These are phyloP conservation scores for Tinamus major DNA, from an alignment of 2,797 vertebrate genomes.

Conservation along the genomic window DNA sequence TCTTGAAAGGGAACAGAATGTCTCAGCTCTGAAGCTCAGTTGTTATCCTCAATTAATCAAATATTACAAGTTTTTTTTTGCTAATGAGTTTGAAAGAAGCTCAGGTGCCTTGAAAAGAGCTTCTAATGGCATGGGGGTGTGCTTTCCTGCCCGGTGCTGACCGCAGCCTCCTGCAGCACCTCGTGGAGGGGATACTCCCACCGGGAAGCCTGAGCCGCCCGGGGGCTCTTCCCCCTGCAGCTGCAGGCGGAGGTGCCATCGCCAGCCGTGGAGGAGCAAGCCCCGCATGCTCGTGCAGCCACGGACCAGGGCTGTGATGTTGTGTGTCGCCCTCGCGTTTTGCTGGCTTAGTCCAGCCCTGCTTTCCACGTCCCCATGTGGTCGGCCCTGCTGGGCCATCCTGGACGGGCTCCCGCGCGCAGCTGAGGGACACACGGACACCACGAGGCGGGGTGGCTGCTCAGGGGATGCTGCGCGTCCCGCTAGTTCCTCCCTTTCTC, in stretches of 20 bases:
- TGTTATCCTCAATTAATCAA: neutral
- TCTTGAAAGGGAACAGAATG: neutral
- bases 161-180: too few relatives aligned
- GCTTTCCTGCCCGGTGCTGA: neutral
- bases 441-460: accelerated
- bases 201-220: too few relatives aligned
- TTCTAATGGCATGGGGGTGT: too few relatives aligned
- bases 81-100: neutral
- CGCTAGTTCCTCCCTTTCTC: neutral
- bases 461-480: neutral
- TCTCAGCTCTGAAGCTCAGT: neutral
- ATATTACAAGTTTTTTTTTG: neutral
- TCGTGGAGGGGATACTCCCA: too few relatives aligned
- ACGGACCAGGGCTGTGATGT: accelerated
- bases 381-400: neutral
- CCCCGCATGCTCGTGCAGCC: too few relatives aligned
- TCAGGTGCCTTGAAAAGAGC: neutral
- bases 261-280: too few relatives aligned
- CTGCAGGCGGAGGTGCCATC: too few relatives aligned
- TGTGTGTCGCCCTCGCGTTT: too few relatives aligned
- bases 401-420: accelerated
- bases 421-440: neutral
- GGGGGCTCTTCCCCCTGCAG: too few relatives aligned
- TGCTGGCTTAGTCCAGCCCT: neutral
- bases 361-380: too few relatives aligned